These are phyloP conservation scores for Pseudochirops cupreus DNA, from an alignment of 2,797 vertebrate genomes.

Conservation along the genomic window DNA sequence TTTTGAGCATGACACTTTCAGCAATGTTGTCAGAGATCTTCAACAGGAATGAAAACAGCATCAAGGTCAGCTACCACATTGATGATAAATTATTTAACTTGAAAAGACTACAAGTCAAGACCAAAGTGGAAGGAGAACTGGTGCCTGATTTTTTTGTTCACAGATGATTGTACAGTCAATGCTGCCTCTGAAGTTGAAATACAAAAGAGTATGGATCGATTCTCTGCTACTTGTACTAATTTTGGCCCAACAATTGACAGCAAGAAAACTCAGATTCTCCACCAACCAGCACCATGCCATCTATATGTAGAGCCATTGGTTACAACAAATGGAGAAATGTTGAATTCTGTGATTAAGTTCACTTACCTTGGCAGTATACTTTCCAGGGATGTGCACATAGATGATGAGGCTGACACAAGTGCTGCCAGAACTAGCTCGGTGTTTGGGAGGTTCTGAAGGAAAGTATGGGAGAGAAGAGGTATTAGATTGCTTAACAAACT, in stretches of 20 bases:
- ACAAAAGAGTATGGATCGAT: neutral
- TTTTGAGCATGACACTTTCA: neutral
- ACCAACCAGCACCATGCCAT: neutral
- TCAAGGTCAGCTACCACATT: neutral
- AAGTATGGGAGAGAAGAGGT: neutral
- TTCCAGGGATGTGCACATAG: neutral
- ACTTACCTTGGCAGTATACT: neutral
- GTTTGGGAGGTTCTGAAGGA: neutral
- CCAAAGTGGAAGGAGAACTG: neutral
- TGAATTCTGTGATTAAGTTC: neutral
- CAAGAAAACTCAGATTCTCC: neutral
- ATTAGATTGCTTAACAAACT: neutral
- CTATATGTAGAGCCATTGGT: neutral
- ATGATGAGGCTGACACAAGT: neutral
- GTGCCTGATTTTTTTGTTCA: too few species aligned
- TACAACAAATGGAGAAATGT: neutral
- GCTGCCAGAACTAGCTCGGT: neutral
- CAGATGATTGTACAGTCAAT: too few species aligned
- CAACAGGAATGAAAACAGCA: neutral
- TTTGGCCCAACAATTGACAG: neutral
- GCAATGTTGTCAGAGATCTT: neutral
- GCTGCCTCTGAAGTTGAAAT: too few species aligned
- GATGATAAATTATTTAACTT: neutral
- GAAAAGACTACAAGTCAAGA: neutral
- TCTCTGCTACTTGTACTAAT: neutral